Evolutionary conservation across 92 coral and sea anemone genomes (phyloP).

Genomic region (Scolanthus callimorphus): DNA sequence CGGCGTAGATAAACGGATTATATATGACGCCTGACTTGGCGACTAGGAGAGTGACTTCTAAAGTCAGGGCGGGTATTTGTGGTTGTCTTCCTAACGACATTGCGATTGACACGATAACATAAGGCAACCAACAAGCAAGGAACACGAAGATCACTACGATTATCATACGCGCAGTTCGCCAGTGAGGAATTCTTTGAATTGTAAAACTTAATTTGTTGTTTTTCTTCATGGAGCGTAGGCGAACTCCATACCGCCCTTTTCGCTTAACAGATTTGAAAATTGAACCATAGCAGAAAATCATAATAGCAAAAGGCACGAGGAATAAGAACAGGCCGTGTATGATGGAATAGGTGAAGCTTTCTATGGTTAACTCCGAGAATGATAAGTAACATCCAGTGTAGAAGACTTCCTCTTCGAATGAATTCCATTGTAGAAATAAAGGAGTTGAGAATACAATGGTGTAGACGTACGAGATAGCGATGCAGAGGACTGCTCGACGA

Average conservation of each 20-base stretch:
- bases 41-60: constrained; percentile 64
- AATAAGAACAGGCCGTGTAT: constrained; percentile 55
- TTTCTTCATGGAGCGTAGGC: constrained; percentile 20
- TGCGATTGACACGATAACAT: constrained; percentile 42
- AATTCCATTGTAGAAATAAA: constrained; percentile 49
- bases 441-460: constrained; percentile 68
- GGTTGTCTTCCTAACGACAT: constrained; percentile 44
- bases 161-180: constrained; percentile 82
- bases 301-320: constrained; percentile 59
- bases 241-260: constrained; percentile 40
- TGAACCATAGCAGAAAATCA: constrained; percentile 63
- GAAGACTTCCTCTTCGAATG: constrained; percentile 64
- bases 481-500: constrained; percentile 53
- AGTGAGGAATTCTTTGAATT: constrained; percentile 44
- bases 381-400: constrained; percentile 79
- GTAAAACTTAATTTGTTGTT: constrained; percentile 32
- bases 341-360: constrained; percentile 51
- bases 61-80: constrained; percentile 33
- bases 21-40: constrained; percentile 70
- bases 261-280: constrained; percentile 61
- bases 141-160: constrained; percentile 59
- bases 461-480: constrained; percentile 53
- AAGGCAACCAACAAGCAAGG: constrained; percentile 80
- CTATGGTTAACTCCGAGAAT: constrained; percentile 22
- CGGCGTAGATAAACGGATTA: constrained; percentile 83